Evolutionary conservation across 2,888 invertebrate genomes (phyloP).

Genomic region (Drosophila cyrtoloma): DNA sequence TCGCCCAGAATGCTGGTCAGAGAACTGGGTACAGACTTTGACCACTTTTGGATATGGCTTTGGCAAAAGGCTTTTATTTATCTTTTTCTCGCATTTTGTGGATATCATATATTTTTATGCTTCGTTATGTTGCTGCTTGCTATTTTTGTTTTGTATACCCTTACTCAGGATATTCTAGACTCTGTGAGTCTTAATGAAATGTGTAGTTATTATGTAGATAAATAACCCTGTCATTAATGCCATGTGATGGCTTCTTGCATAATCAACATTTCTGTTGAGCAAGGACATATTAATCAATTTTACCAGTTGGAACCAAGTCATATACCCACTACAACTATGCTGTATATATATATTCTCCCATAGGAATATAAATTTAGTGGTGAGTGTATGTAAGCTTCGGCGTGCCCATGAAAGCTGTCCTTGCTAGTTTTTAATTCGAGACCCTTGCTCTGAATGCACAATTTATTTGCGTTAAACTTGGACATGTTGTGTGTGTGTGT

Average conservation of each 20-base stretch:
- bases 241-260: not conserved
- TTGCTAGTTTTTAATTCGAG: slow-evolving; percentile 11
- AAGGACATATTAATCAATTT: not conserved
- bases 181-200: not conserved
- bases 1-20: slow-evolving; percentile 6
- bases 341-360: not conserved
- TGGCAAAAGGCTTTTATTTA: slow-evolving; percentile 17
- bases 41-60: slow-evolving; percentile 16
- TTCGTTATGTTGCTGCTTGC: slow-evolving; percentile 60
- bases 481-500: slow-evolving; percentile 22
- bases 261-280: not conserved
- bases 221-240: not conserved
- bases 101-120: slow-evolving; percentile 56
- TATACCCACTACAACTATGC: not conserved
- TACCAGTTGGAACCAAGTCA: not conserved
- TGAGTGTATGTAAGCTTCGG: not conserved
- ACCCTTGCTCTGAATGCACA: slow-evolving; percentile 75
- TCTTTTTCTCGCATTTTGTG: slow-evolving; percentile 46
- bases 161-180: not conserved
- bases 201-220: not conserved
- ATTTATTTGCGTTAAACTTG: slow-evolving; percentile 80
- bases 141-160: slow-evolving; percentile 17
- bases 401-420: not conserved
- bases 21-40: slow-evolving; percentile 21
- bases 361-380: not conserved